Percentiles rank a stretch among this genome's conserved stretches.
Evolutionary conservation across 35 echinoderm and acorn worm genomes (phyloP).

Genomic region (Patiria miniata): DNA sequence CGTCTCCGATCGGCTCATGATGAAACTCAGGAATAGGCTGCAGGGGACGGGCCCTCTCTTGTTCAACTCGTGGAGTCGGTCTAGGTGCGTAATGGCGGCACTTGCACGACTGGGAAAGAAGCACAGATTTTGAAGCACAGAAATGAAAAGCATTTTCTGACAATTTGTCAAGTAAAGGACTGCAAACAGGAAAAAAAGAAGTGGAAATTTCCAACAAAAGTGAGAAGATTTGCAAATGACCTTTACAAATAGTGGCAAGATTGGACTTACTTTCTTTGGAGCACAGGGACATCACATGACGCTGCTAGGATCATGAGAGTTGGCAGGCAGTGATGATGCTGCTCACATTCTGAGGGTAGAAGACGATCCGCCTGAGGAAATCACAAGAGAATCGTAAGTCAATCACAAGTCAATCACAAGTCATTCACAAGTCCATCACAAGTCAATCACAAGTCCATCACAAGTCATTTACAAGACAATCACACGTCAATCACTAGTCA

Average conservation of each 20-base stretch:
- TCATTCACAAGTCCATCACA: too few relatives aligned
- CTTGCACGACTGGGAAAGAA: conserved; percentile 80
- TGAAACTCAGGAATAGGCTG: conserved; percentile 88
- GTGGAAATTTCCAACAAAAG: too few relatives aligned
- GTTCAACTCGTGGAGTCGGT: conserved; percentile 84
- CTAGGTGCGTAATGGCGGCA: conserved; percentile 79
- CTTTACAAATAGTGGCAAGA: background rate
- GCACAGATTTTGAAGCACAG: too few relatives aligned
- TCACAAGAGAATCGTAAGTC: too few relatives aligned
- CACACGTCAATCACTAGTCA: too few relatives aligned
- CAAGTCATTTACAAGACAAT: too few relatives aligned
- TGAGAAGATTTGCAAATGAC: too few relatives aligned
- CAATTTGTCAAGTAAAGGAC: too few relatives aligned
- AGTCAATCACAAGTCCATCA: too few relatives aligned
- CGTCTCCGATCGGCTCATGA: conserved; percentile 71
- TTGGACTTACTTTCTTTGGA: conserved; percentile 87
- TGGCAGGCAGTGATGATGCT: conserved; percentile 82
- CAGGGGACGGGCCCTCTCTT: conserved; percentile 84
- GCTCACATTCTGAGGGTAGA: conserved; percentile 85
- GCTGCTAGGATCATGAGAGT: conserved; percentile 92
- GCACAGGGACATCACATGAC: conserved; percentile 73
- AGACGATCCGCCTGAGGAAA: conserved; percentile 70
- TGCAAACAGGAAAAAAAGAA: too few relatives aligned
- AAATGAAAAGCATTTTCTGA: too few relatives aligned
- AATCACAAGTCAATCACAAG: too few relatives aligned